phyloP scores from a whole-genome alignment of 2,797 vertebrate genomes.

The Masticophis lateralis region DNA sequence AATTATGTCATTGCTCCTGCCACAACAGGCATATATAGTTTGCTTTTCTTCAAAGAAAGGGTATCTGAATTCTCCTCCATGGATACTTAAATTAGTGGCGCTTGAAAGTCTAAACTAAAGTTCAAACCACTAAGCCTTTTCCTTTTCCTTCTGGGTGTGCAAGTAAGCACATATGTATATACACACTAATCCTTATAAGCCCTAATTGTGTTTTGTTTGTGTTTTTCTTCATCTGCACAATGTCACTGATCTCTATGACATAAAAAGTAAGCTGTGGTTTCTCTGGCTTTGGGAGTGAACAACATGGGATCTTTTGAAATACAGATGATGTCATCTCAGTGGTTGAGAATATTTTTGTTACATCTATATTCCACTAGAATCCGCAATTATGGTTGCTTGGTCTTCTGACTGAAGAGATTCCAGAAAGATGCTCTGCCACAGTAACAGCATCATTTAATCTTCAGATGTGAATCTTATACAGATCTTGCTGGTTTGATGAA shows the following conservation, averaged over 20 bases:
- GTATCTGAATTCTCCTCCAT: conserved; percentile 2
- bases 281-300: conserved; percentile 33
- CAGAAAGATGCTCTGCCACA: conserved; percentile 67
- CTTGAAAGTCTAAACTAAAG: background rate
- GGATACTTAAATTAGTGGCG: conserved; percentile 14
- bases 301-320: conserved; percentile 35
- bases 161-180: conserved; percentile 3
- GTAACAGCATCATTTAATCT: conserved; percentile 65
- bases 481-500: conserved; percentile 64
- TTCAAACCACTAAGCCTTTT: background rate
- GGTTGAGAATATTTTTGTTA: conserved; percentile 65
- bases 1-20: background rate
- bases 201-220: conserved; percentile 43
- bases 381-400: conserved; percentile 70
- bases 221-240: conserved; percentile 51
- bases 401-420: conserved; percentile 71
- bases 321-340: conserved; percentile 68
- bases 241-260: conserved; percentile 20
- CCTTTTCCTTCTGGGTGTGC: background rate
- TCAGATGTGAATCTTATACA: conserved; percentile 62
- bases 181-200: conserved; percentile 22
- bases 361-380: conserved; percentile 64
- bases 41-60: background rate
- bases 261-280: background rate
- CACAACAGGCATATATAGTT: background rate